These are phyloP conservation scores for Cantharis nigra DNA, from an alignment of 2,888 invertebrate species.

Conservation along the genomic window DNA sequence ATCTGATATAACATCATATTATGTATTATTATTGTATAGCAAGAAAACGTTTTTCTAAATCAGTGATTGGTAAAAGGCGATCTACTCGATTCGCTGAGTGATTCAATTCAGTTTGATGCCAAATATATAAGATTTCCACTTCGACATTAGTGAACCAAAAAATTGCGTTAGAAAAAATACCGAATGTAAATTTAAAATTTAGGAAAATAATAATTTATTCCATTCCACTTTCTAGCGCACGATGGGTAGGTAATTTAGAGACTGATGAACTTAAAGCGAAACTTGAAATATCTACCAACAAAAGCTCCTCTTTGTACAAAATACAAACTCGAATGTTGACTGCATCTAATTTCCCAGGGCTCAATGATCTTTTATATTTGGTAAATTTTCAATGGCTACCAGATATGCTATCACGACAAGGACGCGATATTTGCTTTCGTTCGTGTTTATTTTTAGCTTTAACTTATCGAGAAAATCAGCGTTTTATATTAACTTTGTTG, in stretches of 20 bases:
- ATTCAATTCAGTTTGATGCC: not conserved
- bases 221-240: too few species aligned
- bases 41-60: not conserved
- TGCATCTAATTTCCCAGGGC: constrained; percentile 8
- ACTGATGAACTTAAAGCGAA: not conserved
- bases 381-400: constrained; percentile 5
- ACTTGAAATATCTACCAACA: not conserved
- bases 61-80: not conserved
- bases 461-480: constrained; percentile 13
- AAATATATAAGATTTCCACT: not conserved
- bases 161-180: not conserved
- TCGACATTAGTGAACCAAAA: not conserved
- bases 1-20: not conserved
- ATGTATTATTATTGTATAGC: not conserved
- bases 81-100: not conserved
- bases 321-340: not conserved
- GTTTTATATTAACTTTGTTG: constrained; percentile 16
- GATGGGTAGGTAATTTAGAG: not conserved
- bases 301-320: not conserved
- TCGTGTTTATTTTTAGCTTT: constrained; percentile 24
- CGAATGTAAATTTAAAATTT: not conserved
- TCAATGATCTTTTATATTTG: constrained; percentile 11
- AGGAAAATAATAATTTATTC: not conserved
- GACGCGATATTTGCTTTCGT: constrained; percentile 22
- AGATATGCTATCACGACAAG: constrained; percentile 18